Conservation (phyloP, 2,797 vertebrate species). For the Diglossa cyanea region DNA sequence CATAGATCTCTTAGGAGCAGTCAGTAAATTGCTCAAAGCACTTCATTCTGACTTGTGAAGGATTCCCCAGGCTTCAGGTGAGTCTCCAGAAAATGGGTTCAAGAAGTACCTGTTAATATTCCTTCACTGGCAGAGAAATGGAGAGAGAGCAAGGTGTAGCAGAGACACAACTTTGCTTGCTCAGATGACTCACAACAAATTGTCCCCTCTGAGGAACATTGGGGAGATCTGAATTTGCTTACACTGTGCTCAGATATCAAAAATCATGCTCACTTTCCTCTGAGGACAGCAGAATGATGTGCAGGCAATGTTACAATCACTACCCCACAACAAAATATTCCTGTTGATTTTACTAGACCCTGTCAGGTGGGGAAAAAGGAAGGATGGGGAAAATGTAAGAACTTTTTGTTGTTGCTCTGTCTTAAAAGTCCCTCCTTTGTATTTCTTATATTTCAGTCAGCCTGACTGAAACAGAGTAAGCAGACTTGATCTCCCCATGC, state of each 20-base stretch:
- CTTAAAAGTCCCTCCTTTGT: background rate
- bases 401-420: background rate
- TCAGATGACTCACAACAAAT: background rate
- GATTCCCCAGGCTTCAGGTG: background rate
- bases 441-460: slow-evolving; percentile 17
- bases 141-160: background rate
- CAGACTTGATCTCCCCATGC: slow-evolving; percentile 66
- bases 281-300: background rate
- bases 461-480: slow-evolving; percentile 43
- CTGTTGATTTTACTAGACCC: background rate
- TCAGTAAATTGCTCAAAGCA: background rate
- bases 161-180: background rate
- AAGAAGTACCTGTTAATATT: background rate
- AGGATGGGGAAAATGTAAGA: background rate
- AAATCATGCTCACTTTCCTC: background rate
- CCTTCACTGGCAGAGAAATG: background rate
- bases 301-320: background rate
- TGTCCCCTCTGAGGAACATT: background rate
- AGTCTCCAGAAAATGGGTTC: background rate
- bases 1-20: background rate
- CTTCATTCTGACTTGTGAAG: background rate
- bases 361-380: background rate
- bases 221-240: background rate
- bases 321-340: background rate
- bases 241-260: background rate